These are phyloP conservation scores for Colossoma macropomum DNA, from an alignment of 2,113 vertebrate genomes.

Conservation along the genomic window DNA sequence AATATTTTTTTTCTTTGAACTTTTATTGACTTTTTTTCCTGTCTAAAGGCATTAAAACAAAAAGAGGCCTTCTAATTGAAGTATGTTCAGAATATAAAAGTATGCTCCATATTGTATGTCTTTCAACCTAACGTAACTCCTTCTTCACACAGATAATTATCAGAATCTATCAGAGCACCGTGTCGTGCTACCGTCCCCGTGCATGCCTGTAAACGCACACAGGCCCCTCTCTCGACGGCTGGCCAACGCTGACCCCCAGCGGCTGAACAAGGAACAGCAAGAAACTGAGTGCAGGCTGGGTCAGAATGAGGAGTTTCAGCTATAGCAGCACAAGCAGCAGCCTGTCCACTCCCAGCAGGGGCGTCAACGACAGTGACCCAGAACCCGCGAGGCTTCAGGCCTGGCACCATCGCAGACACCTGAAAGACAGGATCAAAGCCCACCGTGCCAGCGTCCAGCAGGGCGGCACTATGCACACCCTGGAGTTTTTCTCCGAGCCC, in stretches of 20 bases:
- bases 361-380: constrained; percentile 56
- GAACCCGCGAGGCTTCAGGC: constrained; percentile 72
- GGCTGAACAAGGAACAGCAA: constrained; percentile 68
- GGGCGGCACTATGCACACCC: constrained; percentile 63
- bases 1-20: no score
- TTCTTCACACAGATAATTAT: constrained; percentile 66
- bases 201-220: background rate
- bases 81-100: no score
- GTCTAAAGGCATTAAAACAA: no score
- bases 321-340: constrained; percentile 67
- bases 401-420: constrained; percentile 76
- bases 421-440: constrained; percentile 66
- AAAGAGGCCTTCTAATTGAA: no score
- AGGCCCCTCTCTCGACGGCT: constrained; percentile 65
- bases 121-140: background rate
- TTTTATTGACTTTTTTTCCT: no score
- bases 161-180: constrained; percentile 58
- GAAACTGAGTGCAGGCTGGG: constrained; percentile 66
- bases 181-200: constrained; percentile 29
- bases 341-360: constrained; percentile 52
- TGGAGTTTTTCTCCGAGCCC: constrained; percentile 55
- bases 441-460: constrained; percentile 43
- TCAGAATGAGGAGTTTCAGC: constrained; percentile 65
- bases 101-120: background rate
- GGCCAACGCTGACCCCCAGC: constrained; percentile 59